phyloP scores from a whole-genome alignment of 23 tunicate species.

The Oikopleura vanhoeffeni region DNA sequence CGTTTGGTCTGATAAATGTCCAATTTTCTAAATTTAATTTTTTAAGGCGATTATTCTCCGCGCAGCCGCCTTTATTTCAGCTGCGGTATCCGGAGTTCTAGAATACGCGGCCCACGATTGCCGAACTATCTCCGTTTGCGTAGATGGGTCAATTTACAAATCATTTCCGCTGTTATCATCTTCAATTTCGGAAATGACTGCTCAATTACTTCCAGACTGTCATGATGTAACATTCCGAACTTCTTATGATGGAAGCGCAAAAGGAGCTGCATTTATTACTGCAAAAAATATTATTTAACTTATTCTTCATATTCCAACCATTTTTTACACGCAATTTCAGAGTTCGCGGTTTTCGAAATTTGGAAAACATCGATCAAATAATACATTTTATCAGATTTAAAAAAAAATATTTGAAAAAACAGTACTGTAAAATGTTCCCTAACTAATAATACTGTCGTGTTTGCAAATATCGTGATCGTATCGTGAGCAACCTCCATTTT shows the following conservation, averaged over 20 bases:
- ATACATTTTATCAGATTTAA: too few relatives aligned
- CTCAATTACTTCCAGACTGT: not conserved
- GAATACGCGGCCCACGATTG: not conserved
- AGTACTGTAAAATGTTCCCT: too few relatives aligned
- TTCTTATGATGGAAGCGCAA: constrained; percentile 6
- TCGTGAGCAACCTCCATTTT: too few relatives aligned
- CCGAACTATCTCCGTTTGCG: not conserved
- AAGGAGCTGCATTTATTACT: not conserved
- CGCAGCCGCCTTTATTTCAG: not conserved
- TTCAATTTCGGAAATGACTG: not conserved
- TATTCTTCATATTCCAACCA: too few relatives aligned
- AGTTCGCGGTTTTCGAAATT: too few relatives aligned
- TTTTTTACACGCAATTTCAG: too few relatives aligned
- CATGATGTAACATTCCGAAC: constrained; percentile 5
- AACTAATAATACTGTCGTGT: too few relatives aligned
- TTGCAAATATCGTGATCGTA: too few relatives aligned
- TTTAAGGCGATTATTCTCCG: not conserved
- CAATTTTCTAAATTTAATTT: not conserved
- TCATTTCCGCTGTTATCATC: not conserved
- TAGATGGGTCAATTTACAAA: not conserved
- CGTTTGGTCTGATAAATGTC: too few relatives aligned
- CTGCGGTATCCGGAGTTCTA: not conserved
- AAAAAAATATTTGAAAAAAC: too few relatives aligned
- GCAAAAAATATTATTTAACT: not conserved
- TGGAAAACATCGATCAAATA: too few relatives aligned